Evolutionary conservation across 2,797 vertebrate genomes (phyloP).

Genomic region (Aulostomus chinensis): DNA sequence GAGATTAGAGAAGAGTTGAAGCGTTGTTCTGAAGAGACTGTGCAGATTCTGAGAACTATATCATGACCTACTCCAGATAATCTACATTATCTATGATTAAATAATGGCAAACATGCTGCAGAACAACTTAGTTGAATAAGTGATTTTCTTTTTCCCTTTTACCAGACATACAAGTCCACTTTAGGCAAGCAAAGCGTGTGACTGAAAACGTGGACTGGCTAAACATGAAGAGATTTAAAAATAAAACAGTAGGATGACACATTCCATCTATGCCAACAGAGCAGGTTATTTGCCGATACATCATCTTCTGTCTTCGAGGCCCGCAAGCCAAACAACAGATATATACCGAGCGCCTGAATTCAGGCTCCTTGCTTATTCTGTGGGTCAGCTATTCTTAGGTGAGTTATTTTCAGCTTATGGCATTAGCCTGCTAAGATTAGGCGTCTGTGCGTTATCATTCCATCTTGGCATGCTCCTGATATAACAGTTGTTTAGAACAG

Average conservation of each 20-base stretch:
- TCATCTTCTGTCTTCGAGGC: slow-evolving; percentile 29
- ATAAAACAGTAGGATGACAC: slow-evolving; percentile 43
- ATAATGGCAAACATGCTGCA: neutral
- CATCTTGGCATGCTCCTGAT: slow-evolving; percentile 93
- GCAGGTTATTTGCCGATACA: slow-evolving; percentile 44
- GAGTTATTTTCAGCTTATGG: slow-evolving; percentile 98
- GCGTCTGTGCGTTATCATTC: slow-evolving; percentile 93
- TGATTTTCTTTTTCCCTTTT: no score
- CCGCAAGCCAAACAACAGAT: slow-evolving; percentile 70
- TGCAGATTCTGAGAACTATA: slow-evolving; percentile 11
- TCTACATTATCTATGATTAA: neutral
- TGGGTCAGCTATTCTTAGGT: slow-evolving; percentile 99
- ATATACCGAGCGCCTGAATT: slow-evolving; percentile 58
- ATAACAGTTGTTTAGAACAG: slow-evolving; percentile 91
- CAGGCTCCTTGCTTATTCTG: slow-evolving; percentile 87
- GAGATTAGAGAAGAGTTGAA: slow-evolving; percentile 6
- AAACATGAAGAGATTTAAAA: slow-evolving; percentile 48
- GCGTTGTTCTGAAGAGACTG: slow-evolving; percentile 28
- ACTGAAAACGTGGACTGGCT: slow-evolving; percentile 33
- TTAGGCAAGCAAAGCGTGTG: slow-evolving; percentile 11
- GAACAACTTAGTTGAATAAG: neutral
- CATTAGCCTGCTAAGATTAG: slow-evolving; percentile 99
- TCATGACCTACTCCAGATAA: slow-evolving; percentile 9
- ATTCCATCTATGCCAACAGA: slow-evolving; percentile 57
- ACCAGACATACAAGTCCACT: no score